Evolutionary conservation across 2,888 invertebrate genomes (phyloP).

Genomic region (Nebria salina): DNA sequence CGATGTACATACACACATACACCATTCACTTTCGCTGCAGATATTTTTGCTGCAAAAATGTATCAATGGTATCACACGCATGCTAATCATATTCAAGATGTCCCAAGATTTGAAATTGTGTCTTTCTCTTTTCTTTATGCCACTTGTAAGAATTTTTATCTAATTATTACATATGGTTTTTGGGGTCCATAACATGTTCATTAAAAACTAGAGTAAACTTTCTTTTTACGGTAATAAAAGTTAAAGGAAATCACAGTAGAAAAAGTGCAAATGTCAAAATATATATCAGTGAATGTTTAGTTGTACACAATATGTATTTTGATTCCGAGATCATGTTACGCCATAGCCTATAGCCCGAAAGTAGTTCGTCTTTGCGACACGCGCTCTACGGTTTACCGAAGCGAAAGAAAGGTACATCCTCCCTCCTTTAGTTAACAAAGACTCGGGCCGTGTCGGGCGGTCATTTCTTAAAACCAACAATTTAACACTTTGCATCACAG

Average conservation of each 20-base stretch:
- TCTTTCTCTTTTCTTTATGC: too few relatives aligned
- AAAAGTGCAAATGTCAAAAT: conserved; percentile 25
- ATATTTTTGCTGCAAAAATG: conserved; percentile 14
- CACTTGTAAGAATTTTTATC: too few relatives aligned
- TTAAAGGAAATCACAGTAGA: background rate
- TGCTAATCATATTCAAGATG: background rate
- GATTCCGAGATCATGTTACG: conserved; percentile 6
- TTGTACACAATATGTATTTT: conserved; percentile 18
- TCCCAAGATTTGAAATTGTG: background rate
- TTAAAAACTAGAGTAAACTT: background rate
- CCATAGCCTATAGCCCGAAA: conserved; percentile 21
- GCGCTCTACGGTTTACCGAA: conserved; percentile 15
- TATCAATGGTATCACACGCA: background rate
- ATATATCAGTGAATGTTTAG: background rate
- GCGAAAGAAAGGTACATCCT: conserved; percentile 37
- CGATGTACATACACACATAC: background rate
- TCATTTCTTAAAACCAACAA: conserved; percentile 26
- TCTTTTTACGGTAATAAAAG: background rate
- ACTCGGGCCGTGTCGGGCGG: conserved; percentile 6
- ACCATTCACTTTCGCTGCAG: conserved; percentile 32
- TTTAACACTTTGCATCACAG: conserved; percentile 23
- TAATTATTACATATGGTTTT: background rate
- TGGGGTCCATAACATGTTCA: background rate
- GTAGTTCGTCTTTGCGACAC: conserved; percentile 41
- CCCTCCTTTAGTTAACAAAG: conserved; percentile 17